phyloP scores from a whole-genome alignment of 1,140 invertebrate genomes.

The Trichonephila clavata region DNA sequence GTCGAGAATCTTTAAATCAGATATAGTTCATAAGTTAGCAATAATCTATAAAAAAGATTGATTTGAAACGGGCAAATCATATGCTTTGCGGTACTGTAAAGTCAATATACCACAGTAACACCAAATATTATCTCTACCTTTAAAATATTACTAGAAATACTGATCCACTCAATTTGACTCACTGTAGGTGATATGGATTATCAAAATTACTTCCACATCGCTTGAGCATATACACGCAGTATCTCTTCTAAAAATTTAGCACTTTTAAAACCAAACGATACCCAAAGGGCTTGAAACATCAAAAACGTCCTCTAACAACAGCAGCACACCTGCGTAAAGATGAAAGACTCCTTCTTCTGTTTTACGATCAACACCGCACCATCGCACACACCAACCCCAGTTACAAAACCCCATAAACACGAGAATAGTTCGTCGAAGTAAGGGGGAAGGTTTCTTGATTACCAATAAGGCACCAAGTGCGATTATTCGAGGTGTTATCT shows the following conservation, averaged over 20 bases:
- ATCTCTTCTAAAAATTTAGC: slow-evolving; percentile 16
- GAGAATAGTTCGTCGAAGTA: slow-evolving; percentile 10
- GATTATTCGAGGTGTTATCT: slow-evolving; percentile 64
- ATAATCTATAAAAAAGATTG: no score
- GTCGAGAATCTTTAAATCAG: no score
- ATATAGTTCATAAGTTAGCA: no score
- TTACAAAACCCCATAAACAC: slow-evolving; percentile 62
- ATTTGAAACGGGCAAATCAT: no score
- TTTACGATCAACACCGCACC: slow-evolving; percentile 46
- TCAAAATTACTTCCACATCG: background rate
- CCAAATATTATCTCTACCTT: no score
- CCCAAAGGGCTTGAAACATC: background rate
- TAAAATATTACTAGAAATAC: background rate
- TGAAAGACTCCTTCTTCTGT: slow-evolving; percentile 45
- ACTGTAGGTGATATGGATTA: background rate
- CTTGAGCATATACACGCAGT: background rate
- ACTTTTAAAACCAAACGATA: background rate
- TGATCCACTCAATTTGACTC: background rate
- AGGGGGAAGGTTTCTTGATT: slow-evolving; percentile 50
- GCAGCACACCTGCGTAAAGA: slow-evolving; percentile 63
- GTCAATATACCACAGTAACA: no score
- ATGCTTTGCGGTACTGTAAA: no score
- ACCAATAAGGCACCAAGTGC: slow-evolving; percentile 58
- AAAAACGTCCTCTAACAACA: slow-evolving; percentile 31
- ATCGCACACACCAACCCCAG: background rate